Conservation (phyloP, 2,113 vertebrate species). For the Pycnonotus jocosus region DNA sequence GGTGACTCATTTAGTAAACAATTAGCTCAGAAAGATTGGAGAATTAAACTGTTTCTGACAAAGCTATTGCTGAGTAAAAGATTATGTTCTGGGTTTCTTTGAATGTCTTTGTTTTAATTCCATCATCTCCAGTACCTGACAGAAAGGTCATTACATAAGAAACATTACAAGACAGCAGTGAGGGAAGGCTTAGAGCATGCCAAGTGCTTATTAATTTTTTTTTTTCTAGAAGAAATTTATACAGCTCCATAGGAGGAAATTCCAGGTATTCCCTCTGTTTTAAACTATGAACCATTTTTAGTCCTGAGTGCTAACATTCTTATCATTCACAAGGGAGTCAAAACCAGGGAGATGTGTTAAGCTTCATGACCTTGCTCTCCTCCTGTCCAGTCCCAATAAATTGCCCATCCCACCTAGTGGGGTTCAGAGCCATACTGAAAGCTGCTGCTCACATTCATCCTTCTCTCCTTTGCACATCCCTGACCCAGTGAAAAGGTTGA, state of each 20-base stretch:
- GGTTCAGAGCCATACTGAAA: not conserved
- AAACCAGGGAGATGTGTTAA: not conserved
- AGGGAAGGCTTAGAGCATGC: not conserved
- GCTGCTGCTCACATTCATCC: not conserved
- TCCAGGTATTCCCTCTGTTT: not conserved
- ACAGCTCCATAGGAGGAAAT: not conserved
- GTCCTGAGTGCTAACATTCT: not conserved
- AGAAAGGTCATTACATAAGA: not conserved
- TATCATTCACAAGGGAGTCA: not conserved
- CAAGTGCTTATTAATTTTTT: not conserved
- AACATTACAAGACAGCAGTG: not conserved
- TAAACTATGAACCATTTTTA: not conserved
- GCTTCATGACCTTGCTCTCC: not conserved
- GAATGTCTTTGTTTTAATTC: not conserved
- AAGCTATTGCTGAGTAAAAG: not conserved
- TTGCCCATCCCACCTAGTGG: no score
- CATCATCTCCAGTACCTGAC: not conserved
- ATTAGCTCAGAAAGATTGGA: conserved; percentile 42
- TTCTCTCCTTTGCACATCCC: not conserved
- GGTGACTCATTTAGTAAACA: conserved; percentile 50
- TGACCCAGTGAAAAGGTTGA: not conserved
- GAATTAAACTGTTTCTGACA: conserved; percentile 41
- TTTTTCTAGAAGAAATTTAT: not conserved
- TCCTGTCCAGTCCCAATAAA: not conserved
- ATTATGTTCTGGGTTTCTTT: not conserved